These are phyloP conservation scores for Macrophya alboannulata DNA, from an alignment of 2,888 invertebrate genomes.

Conservation along the genomic window DNA sequence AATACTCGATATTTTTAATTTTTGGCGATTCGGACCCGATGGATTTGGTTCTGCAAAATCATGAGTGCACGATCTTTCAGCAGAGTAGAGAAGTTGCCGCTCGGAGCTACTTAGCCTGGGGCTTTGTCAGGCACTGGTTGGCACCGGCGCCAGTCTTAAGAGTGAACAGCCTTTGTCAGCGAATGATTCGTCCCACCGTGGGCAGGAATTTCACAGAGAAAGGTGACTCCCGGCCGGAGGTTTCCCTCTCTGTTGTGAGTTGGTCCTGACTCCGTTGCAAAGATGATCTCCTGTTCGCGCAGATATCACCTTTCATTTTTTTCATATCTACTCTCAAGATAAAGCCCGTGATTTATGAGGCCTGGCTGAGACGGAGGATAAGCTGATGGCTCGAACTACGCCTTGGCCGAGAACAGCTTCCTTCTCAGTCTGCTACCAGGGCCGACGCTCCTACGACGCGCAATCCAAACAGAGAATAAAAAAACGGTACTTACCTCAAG, in stretches of 20 bases:
- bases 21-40: not conserved
- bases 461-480: not conserved
- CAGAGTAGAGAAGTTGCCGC: not conserved
- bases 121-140: slow-evolving; percentile 8
- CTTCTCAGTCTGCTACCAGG: not conserved
- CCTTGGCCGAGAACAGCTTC: not conserved
- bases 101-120: not conserved
- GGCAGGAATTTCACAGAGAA: slow-evolving; percentile 60
- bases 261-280: slow-evolving; percentile 63
- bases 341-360: slow-evolving; percentile 49
- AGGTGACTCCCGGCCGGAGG: slow-evolving; percentile 66
- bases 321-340: slow-evolving; percentile 69
- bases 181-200: slow-evolving; percentile 21
- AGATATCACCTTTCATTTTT: slow-evolving; percentile 80
- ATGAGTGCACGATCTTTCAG: not conserved
- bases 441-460: not conserved
- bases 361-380: slow-evolving; percentile 13
- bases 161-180: slow-evolving; percentile 27
- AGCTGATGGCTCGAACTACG: not conserved
- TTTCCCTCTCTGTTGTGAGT: slow-evolving; percentile 62
- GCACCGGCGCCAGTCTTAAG: not conserved
- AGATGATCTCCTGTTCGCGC: slow-evolving; percentile 76
- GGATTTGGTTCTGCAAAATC: not conserved
- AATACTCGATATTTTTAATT: not conserved
- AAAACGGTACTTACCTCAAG: not conserved